Evolutionary conservation across 2,888 invertebrate species (phyloP).

Genomic region (Drosophila tanythrix): DNA sequence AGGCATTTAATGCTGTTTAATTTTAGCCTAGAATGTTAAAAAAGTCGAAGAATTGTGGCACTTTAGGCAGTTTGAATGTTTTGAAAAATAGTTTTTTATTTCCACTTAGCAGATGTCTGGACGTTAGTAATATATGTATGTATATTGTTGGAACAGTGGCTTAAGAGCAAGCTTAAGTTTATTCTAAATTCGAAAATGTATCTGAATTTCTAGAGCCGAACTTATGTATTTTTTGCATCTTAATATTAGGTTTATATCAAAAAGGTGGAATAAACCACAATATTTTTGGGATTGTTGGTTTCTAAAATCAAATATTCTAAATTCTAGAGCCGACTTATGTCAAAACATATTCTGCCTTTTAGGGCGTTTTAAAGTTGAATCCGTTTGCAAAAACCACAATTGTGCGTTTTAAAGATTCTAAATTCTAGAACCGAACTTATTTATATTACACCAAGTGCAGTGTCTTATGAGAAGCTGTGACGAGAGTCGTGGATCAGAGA

Average conservation of each 20-base stretch:
- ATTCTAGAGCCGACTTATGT: background rate
- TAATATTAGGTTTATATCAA: background rate
- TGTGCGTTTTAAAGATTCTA: background rate
- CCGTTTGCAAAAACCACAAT: background rate
- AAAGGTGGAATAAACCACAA: background rate
- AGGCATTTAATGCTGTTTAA: constrained; percentile 1
- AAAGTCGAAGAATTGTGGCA: background rate
- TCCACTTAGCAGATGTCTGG: background rate
- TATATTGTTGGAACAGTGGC: background rate
- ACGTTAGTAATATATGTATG: background rate
- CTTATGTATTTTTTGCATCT: background rate
- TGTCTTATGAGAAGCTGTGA: background rate
- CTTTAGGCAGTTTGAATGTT: background rate
- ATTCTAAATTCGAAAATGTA: background rate
- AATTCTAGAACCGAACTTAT: background rate
- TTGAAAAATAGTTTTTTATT: background rate
- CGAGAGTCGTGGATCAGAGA: constrained; percentile 7
- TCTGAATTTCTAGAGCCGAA: background rate
- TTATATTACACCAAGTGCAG: background rate
- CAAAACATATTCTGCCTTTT: background rate
- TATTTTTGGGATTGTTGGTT: background rate
- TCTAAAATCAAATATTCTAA: background rate
- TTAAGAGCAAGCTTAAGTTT: background rate
- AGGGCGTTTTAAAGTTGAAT: background rate
- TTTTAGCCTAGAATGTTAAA: background rate